Conservation (phyloP, 1,140 invertebrate genomes). For the Drosophila orosa region DNA sequence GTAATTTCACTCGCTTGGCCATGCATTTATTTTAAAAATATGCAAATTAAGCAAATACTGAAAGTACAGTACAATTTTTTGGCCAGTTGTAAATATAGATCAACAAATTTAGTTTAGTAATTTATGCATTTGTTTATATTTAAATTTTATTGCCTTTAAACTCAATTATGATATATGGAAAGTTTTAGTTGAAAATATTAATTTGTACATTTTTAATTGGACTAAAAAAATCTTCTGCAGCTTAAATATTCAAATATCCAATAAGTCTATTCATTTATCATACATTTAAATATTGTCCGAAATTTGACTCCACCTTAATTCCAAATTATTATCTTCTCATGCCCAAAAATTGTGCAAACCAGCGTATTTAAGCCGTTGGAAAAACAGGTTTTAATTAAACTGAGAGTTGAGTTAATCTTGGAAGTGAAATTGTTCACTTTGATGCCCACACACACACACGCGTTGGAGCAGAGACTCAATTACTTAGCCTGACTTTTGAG, state of each 20-base stretch:
- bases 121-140: not conserved
- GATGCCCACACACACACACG: conserved; percentile 16
- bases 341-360: too few species aligned
- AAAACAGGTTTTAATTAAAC: conserved; percentile 37
- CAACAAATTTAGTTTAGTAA: not conserved
- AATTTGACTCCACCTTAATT: not conserved
- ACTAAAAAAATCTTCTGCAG: not conserved
- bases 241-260: not conserved
- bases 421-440: conserved; percentile 28
- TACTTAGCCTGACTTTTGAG: conserved; percentile 35
- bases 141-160: not conserved
- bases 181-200: not conserved
- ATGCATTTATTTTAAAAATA: not conserved
- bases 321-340: not conserved
- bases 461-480: conserved; percentile 21
- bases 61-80: not conserved
- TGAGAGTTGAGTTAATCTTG: conserved; percentile 16
- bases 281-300: not conserved
- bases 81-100: not conserved
- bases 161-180: not conserved
- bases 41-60: not conserved
- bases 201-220: too few species aligned
- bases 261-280: not conserved
- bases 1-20: not conserved
- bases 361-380: not conserved